Evolutionary conservation across 2,888 invertebrate species (phyloP).

Genomic region (Rhogogaster chlorosoma): DNA sequence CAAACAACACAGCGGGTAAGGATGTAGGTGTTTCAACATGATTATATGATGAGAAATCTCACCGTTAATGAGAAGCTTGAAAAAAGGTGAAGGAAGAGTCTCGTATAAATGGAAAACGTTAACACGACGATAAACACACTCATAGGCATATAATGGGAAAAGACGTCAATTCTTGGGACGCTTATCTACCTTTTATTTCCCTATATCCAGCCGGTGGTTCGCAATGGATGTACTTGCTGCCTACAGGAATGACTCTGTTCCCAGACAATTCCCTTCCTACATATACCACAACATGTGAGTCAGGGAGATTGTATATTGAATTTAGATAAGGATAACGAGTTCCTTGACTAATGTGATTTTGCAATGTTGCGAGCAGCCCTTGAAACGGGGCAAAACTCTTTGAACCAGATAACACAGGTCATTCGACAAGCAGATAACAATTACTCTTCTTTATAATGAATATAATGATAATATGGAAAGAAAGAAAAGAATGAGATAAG

Average conservation of each 20-base stretch:
- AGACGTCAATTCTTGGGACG: neutral
- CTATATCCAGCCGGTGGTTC: constrained; percentile 85
- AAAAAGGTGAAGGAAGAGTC: neutral
- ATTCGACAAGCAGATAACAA: neutral
- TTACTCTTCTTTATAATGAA: too few relatives aligned
- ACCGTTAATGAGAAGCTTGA: neutral
- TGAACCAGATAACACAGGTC: neutral
- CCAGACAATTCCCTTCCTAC: constrained; percentile 84
- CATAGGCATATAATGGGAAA: neutral
- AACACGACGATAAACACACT: constrained; percentile 24
- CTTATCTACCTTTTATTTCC: constrained; percentile 69
- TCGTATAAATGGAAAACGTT: neutral
- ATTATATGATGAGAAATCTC: neutral
- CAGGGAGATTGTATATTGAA: neutral
- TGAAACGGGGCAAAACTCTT: neutral
- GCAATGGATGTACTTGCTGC: constrained; percentile 90
- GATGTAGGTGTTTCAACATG: neutral
- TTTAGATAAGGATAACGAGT: neutral
- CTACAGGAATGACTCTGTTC: constrained; percentile 88
- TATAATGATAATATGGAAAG: neutral
- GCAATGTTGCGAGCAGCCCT: neutral
- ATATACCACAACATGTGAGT: constrained; percentile 61
- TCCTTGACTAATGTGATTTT: neutral
- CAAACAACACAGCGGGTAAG: neutral
- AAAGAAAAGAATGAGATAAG: neutral